These are phyloP conservation scores for Bufo bufo DNA, from an alignment of 2,113 vertebrate species.

Conservation along the genomic window DNA sequence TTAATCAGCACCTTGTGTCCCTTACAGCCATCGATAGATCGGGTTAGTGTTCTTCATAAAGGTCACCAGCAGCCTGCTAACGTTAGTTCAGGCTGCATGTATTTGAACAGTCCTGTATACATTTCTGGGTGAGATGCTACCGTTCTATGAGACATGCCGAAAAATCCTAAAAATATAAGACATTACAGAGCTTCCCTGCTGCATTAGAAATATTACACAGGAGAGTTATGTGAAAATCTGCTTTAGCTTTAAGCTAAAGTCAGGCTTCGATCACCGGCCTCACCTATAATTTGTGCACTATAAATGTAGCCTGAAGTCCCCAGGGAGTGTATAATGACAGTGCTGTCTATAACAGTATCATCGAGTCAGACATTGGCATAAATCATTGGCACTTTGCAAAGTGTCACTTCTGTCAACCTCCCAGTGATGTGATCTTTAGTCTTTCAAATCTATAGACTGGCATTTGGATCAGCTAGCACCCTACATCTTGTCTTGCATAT, in stretches of 20 bases:
- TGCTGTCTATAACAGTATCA: constrained; percentile 93
- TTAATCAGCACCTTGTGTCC: constrained; percentile 34
- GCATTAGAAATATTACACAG: neutral
- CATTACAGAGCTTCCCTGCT: neutral
- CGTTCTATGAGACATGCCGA: neutral
- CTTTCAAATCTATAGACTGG: constrained; percentile 99
- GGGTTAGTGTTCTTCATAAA: constrained; percentile 49
- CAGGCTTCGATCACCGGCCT: constrained; percentile 80
- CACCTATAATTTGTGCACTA: constrained; percentile 92
- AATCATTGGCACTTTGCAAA: constrained; percentile 92
- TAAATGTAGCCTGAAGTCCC: constrained; percentile 78
- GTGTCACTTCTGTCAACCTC: constrained; percentile 94
- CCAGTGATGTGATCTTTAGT: constrained; percentile 99
- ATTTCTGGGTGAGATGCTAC: neutral
- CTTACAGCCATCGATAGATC: constrained; percentile 35
- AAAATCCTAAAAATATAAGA: neutral
- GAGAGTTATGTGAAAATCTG: constrained; percentile 69
- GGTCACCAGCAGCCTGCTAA: constrained; percentile 21
- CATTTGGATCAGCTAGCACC: constrained; percentile 94
- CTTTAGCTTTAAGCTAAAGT: constrained; percentile 76
- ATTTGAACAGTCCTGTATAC: neutral
- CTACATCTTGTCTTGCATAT: constrained; percentile 85
- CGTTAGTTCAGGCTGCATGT: neutral
- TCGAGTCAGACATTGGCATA: constrained; percentile 92
- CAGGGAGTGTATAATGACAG: constrained; percentile 91